Evolutionary conservation across 2,113 vertebrate genomes (phyloP).

Genomic region (Irena cyanogastra): DNA sequence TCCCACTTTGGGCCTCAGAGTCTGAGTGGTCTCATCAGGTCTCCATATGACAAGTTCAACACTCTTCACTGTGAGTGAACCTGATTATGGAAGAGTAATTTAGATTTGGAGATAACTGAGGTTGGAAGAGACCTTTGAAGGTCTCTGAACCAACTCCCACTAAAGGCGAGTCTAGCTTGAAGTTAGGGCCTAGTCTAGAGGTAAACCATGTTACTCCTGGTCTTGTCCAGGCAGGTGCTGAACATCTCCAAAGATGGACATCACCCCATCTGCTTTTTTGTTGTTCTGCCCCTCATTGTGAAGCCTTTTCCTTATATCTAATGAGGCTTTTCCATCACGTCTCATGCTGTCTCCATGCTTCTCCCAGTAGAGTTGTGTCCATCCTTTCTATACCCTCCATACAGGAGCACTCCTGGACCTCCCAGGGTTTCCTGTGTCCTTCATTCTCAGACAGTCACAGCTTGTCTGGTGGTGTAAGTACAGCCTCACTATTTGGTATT

Average conservation of each 20-base stretch:
- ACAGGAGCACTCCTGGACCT: neutral
- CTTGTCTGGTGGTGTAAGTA: neutral
- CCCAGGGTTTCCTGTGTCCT: neutral
- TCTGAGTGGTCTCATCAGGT: neutral
- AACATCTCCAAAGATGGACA: neutral
- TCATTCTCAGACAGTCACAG: neutral
- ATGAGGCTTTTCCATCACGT: neutral
- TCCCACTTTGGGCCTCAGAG: accelerated
- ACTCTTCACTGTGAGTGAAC: neutral
- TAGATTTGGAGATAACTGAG: neutral
- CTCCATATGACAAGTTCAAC: neutral
- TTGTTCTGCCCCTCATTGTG: neutral
- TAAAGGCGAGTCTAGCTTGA: neutral
- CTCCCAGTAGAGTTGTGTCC: neutral
- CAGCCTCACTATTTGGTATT: neutral
- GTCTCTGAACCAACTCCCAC: neutral
- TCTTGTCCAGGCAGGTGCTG: neutral
- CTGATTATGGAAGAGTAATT: neutral
- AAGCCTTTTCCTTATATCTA: neutral
- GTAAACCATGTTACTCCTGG: neutral
- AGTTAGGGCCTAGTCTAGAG: neutral
- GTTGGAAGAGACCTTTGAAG: neutral
- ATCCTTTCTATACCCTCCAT: neutral
- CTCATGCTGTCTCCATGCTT: neutral
- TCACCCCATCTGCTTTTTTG: neutral